Conservation (phyloP, 2,888 invertebrate species). For the Teleiodes luculella region DNA sequence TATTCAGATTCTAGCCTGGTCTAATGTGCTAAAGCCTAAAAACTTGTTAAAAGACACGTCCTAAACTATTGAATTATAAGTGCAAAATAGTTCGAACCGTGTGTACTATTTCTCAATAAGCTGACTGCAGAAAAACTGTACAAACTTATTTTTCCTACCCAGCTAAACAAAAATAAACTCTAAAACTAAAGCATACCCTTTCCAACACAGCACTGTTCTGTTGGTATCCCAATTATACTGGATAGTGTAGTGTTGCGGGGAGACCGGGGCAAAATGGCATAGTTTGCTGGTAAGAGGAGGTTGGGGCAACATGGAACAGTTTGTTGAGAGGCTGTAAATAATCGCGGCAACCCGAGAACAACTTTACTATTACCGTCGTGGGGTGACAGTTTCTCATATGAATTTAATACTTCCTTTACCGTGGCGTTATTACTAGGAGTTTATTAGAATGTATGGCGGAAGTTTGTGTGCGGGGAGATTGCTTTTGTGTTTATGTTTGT, state of each 20-base stretch:
- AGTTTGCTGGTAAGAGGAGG: conserved; percentile 4
- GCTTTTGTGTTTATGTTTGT: neutral
- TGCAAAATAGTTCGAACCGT: neutral
- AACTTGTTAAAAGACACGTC: no score
- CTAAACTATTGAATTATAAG: no score
- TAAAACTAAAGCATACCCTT: neutral
- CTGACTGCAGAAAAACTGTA: neutral
- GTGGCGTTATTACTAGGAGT: neutral
- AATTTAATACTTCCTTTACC: conserved; percentile 1
- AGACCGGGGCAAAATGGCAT: neutral
- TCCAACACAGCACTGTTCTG: neutral
- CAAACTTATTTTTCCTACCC: neutral
- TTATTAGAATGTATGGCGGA: neutral
- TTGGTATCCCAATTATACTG: neutral
- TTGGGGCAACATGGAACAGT: neutral
- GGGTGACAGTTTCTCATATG: conserved; percentile 3
- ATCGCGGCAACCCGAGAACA: conserved; percentile 28
- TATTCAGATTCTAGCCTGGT: no score
- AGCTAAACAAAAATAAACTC: neutral
- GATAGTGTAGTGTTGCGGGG: neutral
- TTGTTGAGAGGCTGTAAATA: conserved; percentile 39
- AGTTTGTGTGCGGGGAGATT: neutral
- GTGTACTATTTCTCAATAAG: neutral
- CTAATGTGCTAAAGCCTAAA: no score
- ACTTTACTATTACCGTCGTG: neutral